These are phyloP conservation scores for Marisa cornuarietis DNA, from an alignment of 1,140 invertebrate genomes.

Conservation along the genomic window DNA sequence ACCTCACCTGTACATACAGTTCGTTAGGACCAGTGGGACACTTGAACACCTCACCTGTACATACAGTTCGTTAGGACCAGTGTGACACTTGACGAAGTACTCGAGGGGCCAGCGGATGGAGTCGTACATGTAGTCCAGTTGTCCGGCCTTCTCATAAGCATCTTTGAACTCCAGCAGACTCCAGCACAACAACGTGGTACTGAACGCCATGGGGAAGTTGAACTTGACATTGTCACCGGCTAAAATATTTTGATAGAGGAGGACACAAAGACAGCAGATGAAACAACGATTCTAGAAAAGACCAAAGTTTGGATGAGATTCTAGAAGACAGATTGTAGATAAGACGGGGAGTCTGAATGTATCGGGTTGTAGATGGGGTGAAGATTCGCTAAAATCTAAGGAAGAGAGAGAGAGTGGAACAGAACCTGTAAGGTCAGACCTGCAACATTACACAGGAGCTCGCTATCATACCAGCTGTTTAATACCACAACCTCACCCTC, in stretches of 20 bases:
- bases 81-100: constrained; percentile 71
- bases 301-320: background rate
- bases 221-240: constrained; percentile 77
- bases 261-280: background rate
- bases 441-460: background rate
- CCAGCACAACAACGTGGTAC: constrained; percentile 72
- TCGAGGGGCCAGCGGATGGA: constrained; percentile 70
- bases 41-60: constrained; percentile 20
- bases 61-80: constrained; percentile 25
- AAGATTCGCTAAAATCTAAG: no score
- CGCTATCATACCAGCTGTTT: background rate
- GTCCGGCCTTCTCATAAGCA: constrained; percentile 67
- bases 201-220: constrained; percentile 73
- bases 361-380: no score
- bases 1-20: no score
- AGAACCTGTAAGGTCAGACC: no score
- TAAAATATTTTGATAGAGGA: constrained; percentile 52
- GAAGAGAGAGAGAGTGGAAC: no score
- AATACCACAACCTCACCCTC: no score
- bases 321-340: background rate
- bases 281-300: background rate
- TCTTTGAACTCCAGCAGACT: constrained; percentile 71
- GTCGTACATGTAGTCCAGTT: constrained; percentile 66
- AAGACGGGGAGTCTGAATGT: no score
- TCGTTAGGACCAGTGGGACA: no score